These are phyloP conservation scores for Linepithema humile DNA, from an alignment of 1,140 invertebrate species.

Conservation along the genomic window DNA sequence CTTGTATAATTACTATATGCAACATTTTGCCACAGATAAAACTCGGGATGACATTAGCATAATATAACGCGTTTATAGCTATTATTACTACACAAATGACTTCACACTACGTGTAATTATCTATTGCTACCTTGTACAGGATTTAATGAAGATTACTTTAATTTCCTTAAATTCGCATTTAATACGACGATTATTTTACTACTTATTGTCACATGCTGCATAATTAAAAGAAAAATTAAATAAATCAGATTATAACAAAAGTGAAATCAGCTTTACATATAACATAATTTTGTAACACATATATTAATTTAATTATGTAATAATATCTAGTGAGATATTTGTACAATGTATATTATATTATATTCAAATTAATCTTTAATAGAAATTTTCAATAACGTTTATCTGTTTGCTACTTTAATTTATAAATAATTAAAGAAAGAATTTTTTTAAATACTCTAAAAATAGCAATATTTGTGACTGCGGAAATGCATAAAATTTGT, in stretches of 20 bases:
- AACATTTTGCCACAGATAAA: slow-evolving; percentile 14
- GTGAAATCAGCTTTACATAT: not conserved
- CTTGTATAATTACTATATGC: slow-evolving; percentile 1
- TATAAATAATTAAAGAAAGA: not conserved
- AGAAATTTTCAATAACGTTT: not conserved
- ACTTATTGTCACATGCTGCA: not conserved
- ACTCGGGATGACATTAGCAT: slow-evolving; percentile 19
- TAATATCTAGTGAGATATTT: not conserved
- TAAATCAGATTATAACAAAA: not conserved
- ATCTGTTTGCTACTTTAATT: not conserved
- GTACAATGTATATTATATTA: not conserved
- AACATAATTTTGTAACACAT: not conserved
- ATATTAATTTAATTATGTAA: not conserved
- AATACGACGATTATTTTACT: not conserved
- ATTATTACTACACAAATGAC: not conserved
- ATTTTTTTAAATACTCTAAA: not conserved
- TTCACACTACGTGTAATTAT: not conserved
- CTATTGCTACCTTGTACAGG: not conserved
- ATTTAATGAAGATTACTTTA: not conserved
- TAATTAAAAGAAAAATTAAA: not conserved
- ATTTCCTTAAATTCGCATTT: not conserved
- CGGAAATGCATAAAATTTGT: not conserved
- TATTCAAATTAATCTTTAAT: not conserved
- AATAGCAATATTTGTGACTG: not conserved
- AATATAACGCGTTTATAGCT: slow-evolving; percentile 3